Evolutionary conservation across 1,140 invertebrate genomes (phyloP), one percentile per base, ranked within the genome.

Genomic region (Drosophila ambigua): DNA sequence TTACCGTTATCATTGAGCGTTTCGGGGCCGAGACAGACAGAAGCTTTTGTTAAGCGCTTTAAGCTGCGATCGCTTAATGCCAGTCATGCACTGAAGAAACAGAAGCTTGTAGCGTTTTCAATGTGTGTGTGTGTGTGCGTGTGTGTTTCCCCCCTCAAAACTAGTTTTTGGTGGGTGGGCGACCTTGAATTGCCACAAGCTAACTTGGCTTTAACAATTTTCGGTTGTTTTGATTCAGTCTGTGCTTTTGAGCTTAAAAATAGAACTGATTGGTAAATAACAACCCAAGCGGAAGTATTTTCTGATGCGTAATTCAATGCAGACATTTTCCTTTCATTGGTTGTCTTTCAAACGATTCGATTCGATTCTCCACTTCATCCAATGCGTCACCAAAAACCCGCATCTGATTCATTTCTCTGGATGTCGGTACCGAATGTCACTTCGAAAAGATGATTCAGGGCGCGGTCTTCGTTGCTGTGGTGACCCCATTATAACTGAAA

Each of bases 111-210:
- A 44, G 52, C 11, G 11, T 13, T 68, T 23, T 53, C 5, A 2
- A 45, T 31, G 2, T 26, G 7, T 51, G 9, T 11, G n/a, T 15
- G 7, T 49, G 2, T 26, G 7, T 51, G 9, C 8, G n/a, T 15
- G 7, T 49, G 50, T 45, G n/a, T 45, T 58, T 35, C 11, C 64
- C 43, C 59, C 8, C 67, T 50, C 41, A 45, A 75, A 82, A 82
- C 79, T 54, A 41, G 79, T 82, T 82, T 83, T 8, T 48, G 49
- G 61, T 72, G 71, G 71, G 61, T 61, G 54, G 49, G 39, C 75
- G 79, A 83, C 79, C 79, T 82, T 82, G 79, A 82, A 69, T 73
- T 73, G 51, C 51, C 66, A 51, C 55, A 35, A 69, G 67, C 65
- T 58, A 69, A 66, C 58, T 71, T 69, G 2, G n/a, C 35, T 49